Evolutionary conservation across 2,888 invertebrate species (phyloP).

Genomic region (Pheosia tremula): DNA sequence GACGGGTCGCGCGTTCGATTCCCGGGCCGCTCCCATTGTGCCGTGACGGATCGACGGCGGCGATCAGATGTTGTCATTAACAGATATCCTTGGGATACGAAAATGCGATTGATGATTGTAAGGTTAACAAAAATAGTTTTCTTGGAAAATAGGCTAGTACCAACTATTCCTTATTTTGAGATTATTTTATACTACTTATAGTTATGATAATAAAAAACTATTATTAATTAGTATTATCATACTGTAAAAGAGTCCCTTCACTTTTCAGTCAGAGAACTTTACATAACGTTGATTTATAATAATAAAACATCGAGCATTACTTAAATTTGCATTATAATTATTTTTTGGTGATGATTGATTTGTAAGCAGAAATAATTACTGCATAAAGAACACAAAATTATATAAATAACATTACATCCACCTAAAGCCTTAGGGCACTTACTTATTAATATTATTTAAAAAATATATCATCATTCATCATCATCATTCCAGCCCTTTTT

Average conservation of each 20-base stretch:
- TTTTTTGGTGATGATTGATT: too few relatives aligned
- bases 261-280: too few relatives aligned
- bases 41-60: conserved; percentile 58
- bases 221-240: not conserved
- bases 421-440: too few relatives aligned
- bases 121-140: not conserved
- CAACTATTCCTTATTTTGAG: not conserved
- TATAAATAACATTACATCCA: too few relatives aligned
- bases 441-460: too few relatives aligned
- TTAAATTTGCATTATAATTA: too few relatives aligned
- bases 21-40: conserved; percentile 49
- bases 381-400: too few relatives aligned
- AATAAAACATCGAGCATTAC: too few relatives aligned
- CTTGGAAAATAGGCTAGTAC: not conserved
- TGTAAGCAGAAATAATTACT: too few relatives aligned
- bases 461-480: too few relatives aligned
- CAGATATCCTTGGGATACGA: not conserved
- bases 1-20: conserved; percentile 43
- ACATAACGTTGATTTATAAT: too few relatives aligned
- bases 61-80: conserved; percentile 5
- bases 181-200: not conserved
- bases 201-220: not conserved
- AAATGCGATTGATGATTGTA: not conserved
- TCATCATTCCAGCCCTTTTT: too few relatives aligned
- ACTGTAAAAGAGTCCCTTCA: not conserved